Base-by-base conservation (phyloP, 1,140 invertebrate species). In the Drosophila pseudoananassae region DNA sequence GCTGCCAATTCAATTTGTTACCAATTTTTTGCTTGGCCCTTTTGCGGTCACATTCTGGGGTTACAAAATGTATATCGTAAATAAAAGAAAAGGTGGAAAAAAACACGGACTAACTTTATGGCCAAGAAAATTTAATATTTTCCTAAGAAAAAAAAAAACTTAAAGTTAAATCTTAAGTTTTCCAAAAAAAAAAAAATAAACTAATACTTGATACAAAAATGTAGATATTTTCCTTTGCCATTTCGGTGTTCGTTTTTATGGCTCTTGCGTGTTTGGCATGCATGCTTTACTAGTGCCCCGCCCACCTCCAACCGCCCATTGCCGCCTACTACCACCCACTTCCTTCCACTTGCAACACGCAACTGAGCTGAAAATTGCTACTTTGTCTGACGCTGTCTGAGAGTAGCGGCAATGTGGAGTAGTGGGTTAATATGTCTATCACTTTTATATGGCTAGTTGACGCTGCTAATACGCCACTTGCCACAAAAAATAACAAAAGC, bases 381-480 rank as follows among this genome's bases (percentile, higher is more conserved):
- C 82, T 85, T 85, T 85, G 82, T 81, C 73, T 54, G 46, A n/a
- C 54, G 53, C 36, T 40, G 36, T 53, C 38, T 63, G 49, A 45
- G 36, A 47, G 56, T 38, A 7, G 49, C 46, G 68, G 74, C 74
- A 85, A 85, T 82, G 78, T 85, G 68, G 82, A 85, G 61, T 88
- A 85, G 64, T 85, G 78, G 82, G 82, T 85, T 85, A 85, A 85
- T 85, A 85, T 85, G 82, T 85, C 82, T 85, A 85, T 85, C 82
- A 82, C 74, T 82, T 85, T 78, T 88, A 87, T 78, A 85, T 72
- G 82, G 78, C 78, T 66, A 82, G 78, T 85, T 85, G 78, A 58
- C 69, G 75, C 61, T 70, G 14, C 78, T 78, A 82, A 85, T 71
- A 49, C 38, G 56, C 23, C 36, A 23, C 43, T 27, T 31, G 23